Conservation (phyloP, 2,888 invertebrate species). For the Drosophila nigricruria region DNA sequence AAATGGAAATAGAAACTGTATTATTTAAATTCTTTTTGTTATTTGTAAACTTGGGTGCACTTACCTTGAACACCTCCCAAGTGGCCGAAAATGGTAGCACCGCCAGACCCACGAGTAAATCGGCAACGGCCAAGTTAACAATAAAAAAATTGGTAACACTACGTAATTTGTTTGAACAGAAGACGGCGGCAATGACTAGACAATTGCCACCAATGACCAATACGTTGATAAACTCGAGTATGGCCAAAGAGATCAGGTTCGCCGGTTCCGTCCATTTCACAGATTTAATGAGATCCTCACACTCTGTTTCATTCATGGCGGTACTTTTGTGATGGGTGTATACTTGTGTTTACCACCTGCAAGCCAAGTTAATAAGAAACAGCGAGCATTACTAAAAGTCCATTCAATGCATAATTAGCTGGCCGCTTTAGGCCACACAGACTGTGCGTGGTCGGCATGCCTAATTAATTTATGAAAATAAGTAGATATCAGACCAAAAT, state of each 20-base stretch:
- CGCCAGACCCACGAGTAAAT: conserved; percentile 96
- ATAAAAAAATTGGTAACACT: conserved; percentile 99
- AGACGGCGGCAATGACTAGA: conserved; percentile 96
- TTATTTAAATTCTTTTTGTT: not conserved
- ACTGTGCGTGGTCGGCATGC: conserved; percentile 46
- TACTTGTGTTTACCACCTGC: conserved; percentile 84
- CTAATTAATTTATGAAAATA: conserved; percentile 73
- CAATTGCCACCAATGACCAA: conserved; percentile 96
- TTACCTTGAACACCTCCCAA: conserved; percentile 95
- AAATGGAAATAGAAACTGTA: not conserved
- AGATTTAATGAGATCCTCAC: conserved; percentile 92
- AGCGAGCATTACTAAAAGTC: conserved; percentile 11
- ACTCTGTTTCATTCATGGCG: conserved; percentile 92
- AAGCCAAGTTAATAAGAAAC: conserved; percentile 46
- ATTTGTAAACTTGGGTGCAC: conserved; percentile 39
- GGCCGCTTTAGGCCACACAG: conserved; percentile 2
- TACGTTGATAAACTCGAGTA: conserved; percentile 93
- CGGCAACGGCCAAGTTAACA: conserved; percentile 97
- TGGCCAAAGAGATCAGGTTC: conserved; percentile 91
- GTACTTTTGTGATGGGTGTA: conserved; percentile 85
- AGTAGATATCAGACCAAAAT: conserved; percentile 9
- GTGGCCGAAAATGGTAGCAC: conserved; percentile 98
- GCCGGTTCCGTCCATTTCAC: conserved; percentile 93
- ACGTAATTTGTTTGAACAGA: conserved; percentile 95
- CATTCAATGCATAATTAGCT: conserved; percentile 45